Base-by-base conservation (phyloP, 92 coral and sea anemone species). In the Phenganax subtilis region DNA sequence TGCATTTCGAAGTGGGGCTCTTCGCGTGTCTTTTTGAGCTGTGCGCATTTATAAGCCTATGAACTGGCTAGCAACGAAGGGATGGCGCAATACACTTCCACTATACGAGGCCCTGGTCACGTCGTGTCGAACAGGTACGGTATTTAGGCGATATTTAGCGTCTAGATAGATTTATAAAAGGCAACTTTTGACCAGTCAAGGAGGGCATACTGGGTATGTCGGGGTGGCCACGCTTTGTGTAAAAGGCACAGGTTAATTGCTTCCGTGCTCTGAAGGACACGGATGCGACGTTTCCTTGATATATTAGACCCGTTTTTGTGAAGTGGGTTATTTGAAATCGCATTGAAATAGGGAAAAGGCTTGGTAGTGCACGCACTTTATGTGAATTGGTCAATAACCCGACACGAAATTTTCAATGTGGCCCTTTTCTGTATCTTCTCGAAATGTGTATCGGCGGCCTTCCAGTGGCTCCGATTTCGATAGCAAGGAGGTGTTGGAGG, bases 201-300 rank as follows among this genome's bases (percentile, higher is more conserved):
- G 20, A 44, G 53, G 74, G 61, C 74, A 12, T 62, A 62, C 73
- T 63, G 47, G 47, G 47, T 79, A 62, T 28, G 67, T 54, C 72
- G 60, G 70, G 73, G 59, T 79, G 74, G 74, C 68, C 83, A 79
- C 83, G 74, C 72, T 63, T 79, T 79, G 73, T 63, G 47, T 37
- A 37, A 37, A 31, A 57, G 30, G 28, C 30, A 30, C 70, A 30
- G 10, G 55, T 30, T 79, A 79, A 79, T 79, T 63, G 83, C 83
- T 79, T 79, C 83, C 83, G 83, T 53, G 17, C 74, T 63, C 60
- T 8, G 83, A 17, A 62, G 29, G 17, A 14, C 63, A 79, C 14
- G 83, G 70, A 64, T 76, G 37, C 30, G 54, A 68, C 70, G 67
- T 76, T 76, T 76, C 81, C 81, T 76, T 76, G 12, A 30, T 9